Percentiles rank a stretch among this genome's conserved stretches.
These are phyloP conservation scores for Rhinopomastus cyanomelas DNA, from an alignment of 2,113 vertebrate genomes.

Conservation along the genomic window DNA sequence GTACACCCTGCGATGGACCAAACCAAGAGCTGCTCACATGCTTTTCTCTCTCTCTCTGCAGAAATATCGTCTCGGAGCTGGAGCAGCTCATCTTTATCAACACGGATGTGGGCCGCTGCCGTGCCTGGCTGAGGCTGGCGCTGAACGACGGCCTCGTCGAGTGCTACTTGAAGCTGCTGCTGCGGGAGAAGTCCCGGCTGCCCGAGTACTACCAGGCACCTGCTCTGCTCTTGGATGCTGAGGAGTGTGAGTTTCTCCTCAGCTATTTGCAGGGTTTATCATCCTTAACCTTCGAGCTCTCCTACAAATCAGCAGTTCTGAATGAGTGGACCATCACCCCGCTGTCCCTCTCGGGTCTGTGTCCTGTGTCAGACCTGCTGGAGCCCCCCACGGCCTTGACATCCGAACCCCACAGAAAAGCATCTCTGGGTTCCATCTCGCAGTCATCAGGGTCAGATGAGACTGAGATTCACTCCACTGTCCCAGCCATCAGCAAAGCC, in stretches of 20 bases:
- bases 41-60: conserved; percentile 10
- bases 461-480: conserved; percentile 69
- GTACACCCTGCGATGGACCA: fast-evolving
- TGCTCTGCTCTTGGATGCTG: conserved; percentile 86
- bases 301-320: conserved; percentile 92
- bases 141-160: conserved; percentile 92
- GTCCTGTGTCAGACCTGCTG: conserved; percentile 72
- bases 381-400: conserved; percentile 41
- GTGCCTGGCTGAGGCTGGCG: conserved; percentile 92
- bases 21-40: fast-evolving
- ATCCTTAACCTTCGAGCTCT: conserved; percentile 88
- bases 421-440: conserved; percentile 85
- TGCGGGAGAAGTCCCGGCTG: conserved; percentile 82
- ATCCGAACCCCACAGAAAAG: conserved; percentile 66
- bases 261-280: conserved; percentile 92
- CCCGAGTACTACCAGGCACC: conserved; percentile 83
- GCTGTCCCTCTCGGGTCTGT: conserved; percentile 86
- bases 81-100: conserved; percentile 87
- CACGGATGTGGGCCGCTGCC: conserved; percentile 90
- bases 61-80: conserved; percentile 87
- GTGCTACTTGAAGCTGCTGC: conserved; percentile 89
- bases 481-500: conserved; percentile 43
- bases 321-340: conserved; percentile 95
- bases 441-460: conserved; percentile 85
- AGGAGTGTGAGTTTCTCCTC: conserved; percentile 92